Conservation (phyloP, 2,888 invertebrate species). For the Oligia strigilis region DNA sequence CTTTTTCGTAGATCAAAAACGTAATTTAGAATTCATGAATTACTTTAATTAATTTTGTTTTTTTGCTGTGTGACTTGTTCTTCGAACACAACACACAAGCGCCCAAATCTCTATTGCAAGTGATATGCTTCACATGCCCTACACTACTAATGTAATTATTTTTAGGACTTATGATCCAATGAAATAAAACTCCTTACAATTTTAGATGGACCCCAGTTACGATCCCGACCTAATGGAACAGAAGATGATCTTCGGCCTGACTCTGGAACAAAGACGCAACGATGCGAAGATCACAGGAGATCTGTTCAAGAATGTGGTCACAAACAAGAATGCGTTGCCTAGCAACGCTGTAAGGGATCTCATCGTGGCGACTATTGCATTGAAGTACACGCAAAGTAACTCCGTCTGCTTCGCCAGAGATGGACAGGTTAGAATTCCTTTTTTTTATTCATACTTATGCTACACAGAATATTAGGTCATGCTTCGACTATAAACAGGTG, state of each 20-base stretch:
- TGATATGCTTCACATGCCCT: neutral
- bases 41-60: neutral
- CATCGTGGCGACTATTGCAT: constrained; percentile 98
- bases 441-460: constrained; percentile 2
- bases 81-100: neutral
- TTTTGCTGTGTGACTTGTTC: neutral
- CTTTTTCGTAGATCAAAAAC: neutral
- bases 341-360: constrained; percentile 96
- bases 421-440: constrained; percentile 92
- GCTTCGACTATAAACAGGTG: neutral
- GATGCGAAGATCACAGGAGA: constrained; percentile 95
- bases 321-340: constrained; percentile 92
- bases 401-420: constrained; percentile 99
- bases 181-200: neutral
- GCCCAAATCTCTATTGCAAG: neutral
- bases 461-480: neutral
- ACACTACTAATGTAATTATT: neutral
- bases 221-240: constrained; percentile 95
- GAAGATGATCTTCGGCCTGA: constrained; percentile 88
- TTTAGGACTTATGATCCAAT: neutral
- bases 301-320: constrained; percentile 95
- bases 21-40: neutral
- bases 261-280: constrained; percentile 95
- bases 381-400: constrained; percentile 99
- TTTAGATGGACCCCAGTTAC: constrained; percentile 96